Base-by-base conservation (phyloP, 2,113 vertebrate genomes). In the Chlorocebus sabaeus region DNA sequence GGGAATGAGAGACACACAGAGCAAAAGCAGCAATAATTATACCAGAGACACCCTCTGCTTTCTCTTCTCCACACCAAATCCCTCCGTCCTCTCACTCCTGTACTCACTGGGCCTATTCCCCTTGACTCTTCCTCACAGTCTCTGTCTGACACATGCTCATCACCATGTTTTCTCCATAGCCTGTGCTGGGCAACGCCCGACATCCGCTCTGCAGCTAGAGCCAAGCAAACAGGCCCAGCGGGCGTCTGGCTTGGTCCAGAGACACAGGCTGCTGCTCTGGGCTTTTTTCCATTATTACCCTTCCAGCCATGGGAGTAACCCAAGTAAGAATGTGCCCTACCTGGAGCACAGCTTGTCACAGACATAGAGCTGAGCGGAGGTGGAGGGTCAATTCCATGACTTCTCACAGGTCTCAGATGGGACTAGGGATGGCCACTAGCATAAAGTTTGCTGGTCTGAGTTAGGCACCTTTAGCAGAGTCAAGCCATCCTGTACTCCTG, bases 291-390 rank as follows among this genome's bases (percentile, higher is more conserved):
- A 1, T 30, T 38, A 43, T 43, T 55, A 18, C 38, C 82, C 79
- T 52, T 38, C 27, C 9, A 1, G 25, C 12, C 0, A 0, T 27
- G 7, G 17, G 17, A 32, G 50, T 32, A 30, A 84, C 18, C 45
- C 59, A 13, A 27, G 43, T 13, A 30, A 7, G 81, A n/a, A 48
- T 32, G 9, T n/a, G 30, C 20, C n/a, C 18, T 7, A 2, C 27
- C 52, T 22, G 22, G n/a, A 50, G 57, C 67, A 35, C 4, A 22
- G 40, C 45, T 5, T 45, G 23, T 52, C 50, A 52, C 4, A 50
- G 50, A 50, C 50, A 50, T 50, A 0, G 57, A 59, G 20, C 57
- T 11, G 8, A 23, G 23, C 27, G 59, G 59, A 61, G 23, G 59
- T 27, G 59, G 23, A 61, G 1, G 59, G 23, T 61, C 10, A 8